These are phyloP conservation scores for Drosophila malerkotliana DNA, from an alignment of 1,140 invertebrate genomes.

Conservation along the genomic window DNA sequence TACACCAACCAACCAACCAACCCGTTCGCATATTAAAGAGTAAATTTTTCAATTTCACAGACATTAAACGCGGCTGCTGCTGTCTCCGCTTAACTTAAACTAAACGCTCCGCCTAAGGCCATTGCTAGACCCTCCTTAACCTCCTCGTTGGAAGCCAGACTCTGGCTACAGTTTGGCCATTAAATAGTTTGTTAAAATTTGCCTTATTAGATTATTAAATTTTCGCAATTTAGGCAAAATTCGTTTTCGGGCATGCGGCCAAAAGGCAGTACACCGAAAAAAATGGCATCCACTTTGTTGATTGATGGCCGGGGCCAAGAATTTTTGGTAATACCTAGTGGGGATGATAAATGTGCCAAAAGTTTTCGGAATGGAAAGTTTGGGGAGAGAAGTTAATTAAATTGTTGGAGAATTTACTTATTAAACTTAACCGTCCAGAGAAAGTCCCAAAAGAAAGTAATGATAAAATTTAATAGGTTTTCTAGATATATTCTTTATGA, in stretches of 20 bases:
- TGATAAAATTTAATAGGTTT: neutral
- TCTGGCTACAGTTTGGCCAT: slow-evolving; percentile 57
- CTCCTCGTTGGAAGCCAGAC: slow-evolving; percentile 1
- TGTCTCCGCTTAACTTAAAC: slow-evolving; percentile 53
- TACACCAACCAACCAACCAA: slow-evolving; percentile 31
- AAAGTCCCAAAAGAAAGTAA: slow-evolving; percentile 14
- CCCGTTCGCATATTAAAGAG: slow-evolving; percentile 80
- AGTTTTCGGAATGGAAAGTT: neutral
- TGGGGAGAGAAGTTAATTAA: slow-evolving; percentile 23
- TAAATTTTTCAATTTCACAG: slow-evolving; percentile 82
- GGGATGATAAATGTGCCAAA: slow-evolving; percentile 39
- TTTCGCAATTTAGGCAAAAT: slow-evolving; percentile 78
- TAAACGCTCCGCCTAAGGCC: slow-evolving; percentile 72
- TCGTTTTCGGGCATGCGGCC: slow-evolving; percentile 52
- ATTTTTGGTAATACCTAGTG: slow-evolving; percentile 13
- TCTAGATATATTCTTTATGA: neutral
- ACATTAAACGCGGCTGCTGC: slow-evolving; percentile 76
- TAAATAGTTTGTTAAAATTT: slow-evolving; percentile 82
- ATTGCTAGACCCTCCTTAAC: slow-evolving; percentile 29
- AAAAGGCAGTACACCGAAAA: slow-evolving; percentile 13
- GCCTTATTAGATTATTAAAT: slow-evolving; percentile 82
- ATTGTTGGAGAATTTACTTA: slow-evolving; percentile 4
- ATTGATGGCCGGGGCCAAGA: slow-evolving; percentile 13
- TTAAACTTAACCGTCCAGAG: slow-evolving; percentile 1
- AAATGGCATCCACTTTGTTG: slow-evolving; percentile 21